Evolutionary conservation across 2,797 vertebrate species (phyloP).

Genomic region (Toxotes lorentzi): DNA sequence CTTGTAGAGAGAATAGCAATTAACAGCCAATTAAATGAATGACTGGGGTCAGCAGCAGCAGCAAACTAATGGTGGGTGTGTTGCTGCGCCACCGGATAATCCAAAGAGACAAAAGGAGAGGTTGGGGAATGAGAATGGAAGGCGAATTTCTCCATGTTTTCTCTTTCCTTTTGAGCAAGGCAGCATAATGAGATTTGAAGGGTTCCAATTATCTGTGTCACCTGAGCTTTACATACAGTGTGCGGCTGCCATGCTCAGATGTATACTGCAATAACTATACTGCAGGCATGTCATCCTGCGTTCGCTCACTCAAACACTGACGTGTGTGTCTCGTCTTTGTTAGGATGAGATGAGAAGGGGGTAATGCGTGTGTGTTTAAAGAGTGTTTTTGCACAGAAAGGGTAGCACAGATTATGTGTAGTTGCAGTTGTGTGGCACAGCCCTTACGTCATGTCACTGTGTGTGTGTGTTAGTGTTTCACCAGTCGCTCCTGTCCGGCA

Average conservation of each 20-base stretch:
- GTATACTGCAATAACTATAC: conserved; percentile 38
- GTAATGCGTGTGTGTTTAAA: conserved; percentile 2
- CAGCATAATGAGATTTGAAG: conserved; percentile 72
- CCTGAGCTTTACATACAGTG: conserved; percentile 50
- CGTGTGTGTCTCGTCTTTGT: background rate
- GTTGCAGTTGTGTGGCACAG: background rate
- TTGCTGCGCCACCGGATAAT: conserved; percentile 76
- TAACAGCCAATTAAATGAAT: conserved; percentile 88
- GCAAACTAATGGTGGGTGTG: conserved; percentile 82
- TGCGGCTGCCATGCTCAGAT: conserved; percentile 42
- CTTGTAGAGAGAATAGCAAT: conserved; percentile 85
- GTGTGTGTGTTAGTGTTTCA: conserved; percentile 45
- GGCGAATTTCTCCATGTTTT: conserved; percentile 63
- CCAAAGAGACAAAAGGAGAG: conserved; percentile 74
- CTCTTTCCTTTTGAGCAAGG: conserved; percentile 71
- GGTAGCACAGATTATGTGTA: background rate
- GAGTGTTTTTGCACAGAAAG: conserved; percentile 11
- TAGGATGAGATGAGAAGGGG: background rate
- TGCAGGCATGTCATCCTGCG: conserved; percentile 7
- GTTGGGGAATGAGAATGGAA: conserved; percentile 51
- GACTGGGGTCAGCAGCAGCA: conserved; percentile 83
- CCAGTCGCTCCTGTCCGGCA: conserved; percentile 49
- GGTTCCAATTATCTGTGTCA: conserved; percentile 69
- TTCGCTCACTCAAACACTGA: conserved; percentile 4
- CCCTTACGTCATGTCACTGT: conserved; percentile 20